Evolutionary conservation across 2,888 invertebrate species (phyloP), one percentile per base, ranked within the genome.

Genomic region (Ennomos quercinarius): DNA sequence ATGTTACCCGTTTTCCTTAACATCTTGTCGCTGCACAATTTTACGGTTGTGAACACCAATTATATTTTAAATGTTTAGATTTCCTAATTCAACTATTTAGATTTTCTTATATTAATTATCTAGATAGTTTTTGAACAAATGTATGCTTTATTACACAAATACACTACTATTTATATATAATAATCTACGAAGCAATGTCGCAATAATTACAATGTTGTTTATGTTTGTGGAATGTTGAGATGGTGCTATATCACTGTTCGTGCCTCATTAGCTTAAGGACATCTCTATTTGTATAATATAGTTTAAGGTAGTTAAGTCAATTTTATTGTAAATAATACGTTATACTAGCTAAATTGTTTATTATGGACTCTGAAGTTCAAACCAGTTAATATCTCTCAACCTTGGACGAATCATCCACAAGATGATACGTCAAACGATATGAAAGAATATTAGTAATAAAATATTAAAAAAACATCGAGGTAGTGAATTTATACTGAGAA

Each of bases 241-340:
- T 81, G 91, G 91, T 91, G 91, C 91, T 91, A 89, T 83, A 67
- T 77, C 77, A 90, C 85, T 91, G 91, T 90, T 86, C 76, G 91
- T 91, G 91, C 91, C 91, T 91, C 88, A 76, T 54, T 85, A 80
- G 68, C 68, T 70, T 67, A 57, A 61, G 59, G 34, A 17, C n/a
- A 58, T 58, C 42, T 52, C 44, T 59, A 59, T 59, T 51, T 70
- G 66, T 73, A 69, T 58, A 53, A 59, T 63, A 54, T 62, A 58
- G 43, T 45, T 59, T 58, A 55, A 50, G 49, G 13, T 45, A 52
- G 47, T 2, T 42, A 48, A 13, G 44, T 49, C 58, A 50, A 50
- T 55, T 27, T 27, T 27, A 6, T 6, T 60, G 60, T 60, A 60
- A 38, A 55, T 76, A 82, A 78, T 52, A 27, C 53, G 39, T 43